Evolutionary conservation across 2,113 vertebrate species (phyloP).

Genomic region (Scortum barcoo): DNA sequence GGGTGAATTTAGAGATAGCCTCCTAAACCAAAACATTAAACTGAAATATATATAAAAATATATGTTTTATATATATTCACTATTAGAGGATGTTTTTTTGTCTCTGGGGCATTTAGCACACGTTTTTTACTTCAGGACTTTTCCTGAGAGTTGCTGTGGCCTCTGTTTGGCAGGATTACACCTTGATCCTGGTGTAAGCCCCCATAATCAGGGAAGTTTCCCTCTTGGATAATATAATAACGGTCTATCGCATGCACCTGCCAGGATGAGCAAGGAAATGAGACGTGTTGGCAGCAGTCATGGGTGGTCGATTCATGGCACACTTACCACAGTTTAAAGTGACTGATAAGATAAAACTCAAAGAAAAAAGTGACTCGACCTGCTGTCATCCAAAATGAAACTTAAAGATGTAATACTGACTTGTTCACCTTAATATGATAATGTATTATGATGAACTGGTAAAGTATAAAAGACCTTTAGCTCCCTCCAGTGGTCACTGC

Average conservation of each 20-base stretch:
- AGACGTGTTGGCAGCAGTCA: conserved; percentile 24
- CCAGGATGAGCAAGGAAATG: conserved; percentile 48
- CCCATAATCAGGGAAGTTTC: conserved; percentile 42
- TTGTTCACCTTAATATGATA: background rate
- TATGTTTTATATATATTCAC: background rate
- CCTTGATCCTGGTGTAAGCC: conserved; percentile 20
- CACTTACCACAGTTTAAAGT: background rate
- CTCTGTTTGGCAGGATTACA: conserved; percentile 26
- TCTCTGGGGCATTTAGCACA: background rate
- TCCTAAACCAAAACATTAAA: background rate
- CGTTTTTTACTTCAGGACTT: background rate
- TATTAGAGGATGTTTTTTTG: background rate
- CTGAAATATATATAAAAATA: background rate
- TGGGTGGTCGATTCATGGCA: conserved; percentile 41
- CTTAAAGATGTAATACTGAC: fast-evolving
- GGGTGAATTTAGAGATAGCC: too few species aligned
- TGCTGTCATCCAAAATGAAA: background rate
- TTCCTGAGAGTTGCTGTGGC: background rate
- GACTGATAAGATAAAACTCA: background rate
- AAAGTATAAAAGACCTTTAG: background rate
- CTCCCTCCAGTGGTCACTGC: conserved; percentile 58
- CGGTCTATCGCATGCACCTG: conserved; percentile 44
- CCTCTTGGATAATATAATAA: conserved; percentile 54
- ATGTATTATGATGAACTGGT: background rate
- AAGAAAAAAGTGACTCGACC: background rate